A percentile compares a stretch with the other conserved stretches of the same genome.
phyloP scores from a whole-genome alignment of 1,140 invertebrate genomes.

The Nephila pilipes region DNA sequence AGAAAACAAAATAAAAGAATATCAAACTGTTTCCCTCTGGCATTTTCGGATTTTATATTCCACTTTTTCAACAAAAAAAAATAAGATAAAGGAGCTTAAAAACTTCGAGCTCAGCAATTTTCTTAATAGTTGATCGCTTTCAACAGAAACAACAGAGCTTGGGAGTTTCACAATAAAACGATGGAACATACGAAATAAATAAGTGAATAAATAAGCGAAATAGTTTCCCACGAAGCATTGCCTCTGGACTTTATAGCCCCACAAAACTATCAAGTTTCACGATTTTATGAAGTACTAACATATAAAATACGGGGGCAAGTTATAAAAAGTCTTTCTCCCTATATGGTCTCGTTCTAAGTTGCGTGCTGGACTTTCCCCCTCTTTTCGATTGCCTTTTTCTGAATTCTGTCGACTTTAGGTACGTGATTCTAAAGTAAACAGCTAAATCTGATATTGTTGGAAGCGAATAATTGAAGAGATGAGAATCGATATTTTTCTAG shows the following conservation, averaged over 20 bases:
- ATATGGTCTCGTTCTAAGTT: neutral
- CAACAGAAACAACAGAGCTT: neutral
- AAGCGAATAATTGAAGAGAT: constrained; percentile 48
- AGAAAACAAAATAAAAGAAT: neutral
- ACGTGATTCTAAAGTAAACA: constrained; percentile 67
- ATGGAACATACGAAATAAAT: constrained; percentile 38
- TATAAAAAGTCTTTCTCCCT: constrained; percentile 47
- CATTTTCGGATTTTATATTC: neutral
- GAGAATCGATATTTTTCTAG: constrained; percentile 40
- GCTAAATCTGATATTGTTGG: neutral
- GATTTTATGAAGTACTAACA: constrained; percentile 69
- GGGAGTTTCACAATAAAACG: neutral
- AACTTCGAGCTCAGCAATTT: constrained; percentile 43
- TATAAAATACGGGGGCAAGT: constrained; percentile 56
- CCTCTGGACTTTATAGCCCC: constrained; percentile 53
- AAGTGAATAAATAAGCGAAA: constrained; percentile 48
- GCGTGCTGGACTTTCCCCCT: neutral
- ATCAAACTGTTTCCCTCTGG: neutral
- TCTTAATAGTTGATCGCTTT: constrained; percentile 28
- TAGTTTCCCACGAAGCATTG: constrained; percentile 17
- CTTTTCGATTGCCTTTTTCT: neutral
- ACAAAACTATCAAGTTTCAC: constrained; percentile 65
- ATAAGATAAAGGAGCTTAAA: neutral
- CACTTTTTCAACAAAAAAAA: neutral
- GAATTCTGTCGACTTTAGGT: constrained; percentile 1